Base-by-base conservation (phyloP, 2,113 vertebrate genomes). In the Sinocyclocheilus anophthalmus region DNA sequence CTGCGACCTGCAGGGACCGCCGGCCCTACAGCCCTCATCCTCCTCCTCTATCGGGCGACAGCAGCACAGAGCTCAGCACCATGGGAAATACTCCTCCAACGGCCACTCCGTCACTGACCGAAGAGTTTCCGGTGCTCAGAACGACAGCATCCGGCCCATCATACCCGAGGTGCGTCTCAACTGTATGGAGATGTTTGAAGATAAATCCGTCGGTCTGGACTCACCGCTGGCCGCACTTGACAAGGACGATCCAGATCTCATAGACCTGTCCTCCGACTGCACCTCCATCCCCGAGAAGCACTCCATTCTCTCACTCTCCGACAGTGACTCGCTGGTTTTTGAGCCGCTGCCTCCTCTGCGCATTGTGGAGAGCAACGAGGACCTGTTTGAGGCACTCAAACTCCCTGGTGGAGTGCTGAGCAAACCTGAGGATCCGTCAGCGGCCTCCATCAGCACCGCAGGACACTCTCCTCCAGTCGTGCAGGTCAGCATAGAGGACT, bases 151-250 rank as follows among this genome's bases (percentile, higher is more conserved):
- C 22, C 93, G 97, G 86, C 97, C 97, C 0, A 94, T 99, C 14
- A 99, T 99, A 80, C 98, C 98, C 0, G 98, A 99, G 93, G 97
- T 99, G 11, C 95, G 98, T 82, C 92, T 99, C 26, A 98, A 97
- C 90, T 99, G 97, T 91, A 99, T 99, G 96, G 98, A 99, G 92
- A 97, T 96, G 0, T 97, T 95, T 42, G 98, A 99, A 69, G 95
- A 97, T 87, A 97, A 95, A 90, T 90, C 95, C 22, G 3, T 63
- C 30, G 92, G 93, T 48, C 91, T 89, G 4, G 92, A 96, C 59
- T 98, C 96, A 2, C 95, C 95, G 0, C 59, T 72, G 37, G 37
- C 53, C 0, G 84, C 78, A 48, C 91, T 88, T 30, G 84, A 87
- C 63, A 97, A 96, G 84, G 98, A 98, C 73, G 98, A 99, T 84